Percentiles rank a stretch among this genome's conserved stretches.
Conservation (phyloP, 2,113 vertebrate species). For the Dolichotis patagonum region DNA sequence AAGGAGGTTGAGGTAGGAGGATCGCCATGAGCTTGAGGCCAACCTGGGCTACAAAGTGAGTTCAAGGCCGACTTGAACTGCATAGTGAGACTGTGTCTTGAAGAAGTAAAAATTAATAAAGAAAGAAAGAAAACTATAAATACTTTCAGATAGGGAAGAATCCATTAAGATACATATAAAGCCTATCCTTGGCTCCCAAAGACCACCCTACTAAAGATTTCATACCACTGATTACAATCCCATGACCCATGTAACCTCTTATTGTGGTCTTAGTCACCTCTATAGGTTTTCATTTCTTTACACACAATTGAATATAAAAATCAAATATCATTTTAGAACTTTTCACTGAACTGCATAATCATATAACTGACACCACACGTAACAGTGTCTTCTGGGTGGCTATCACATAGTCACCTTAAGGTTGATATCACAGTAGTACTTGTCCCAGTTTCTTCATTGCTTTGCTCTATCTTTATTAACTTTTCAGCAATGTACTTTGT, state of each 20-base stretch:
- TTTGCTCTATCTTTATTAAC: not conserved
- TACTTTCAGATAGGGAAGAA: not conserved
- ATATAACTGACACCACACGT: not conserved
- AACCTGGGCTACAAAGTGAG: not conserved
- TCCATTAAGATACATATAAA: not conserved
- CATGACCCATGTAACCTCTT: not conserved
- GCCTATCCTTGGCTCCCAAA: not conserved
- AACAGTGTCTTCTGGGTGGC: not conserved
- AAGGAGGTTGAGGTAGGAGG: not conserved
- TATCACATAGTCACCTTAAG: not conserved
- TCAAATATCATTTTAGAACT: not conserved
- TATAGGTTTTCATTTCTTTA: not conserved
- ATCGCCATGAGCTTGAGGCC: not conserved
- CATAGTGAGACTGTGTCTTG: not conserved
- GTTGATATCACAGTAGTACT: not conserved
- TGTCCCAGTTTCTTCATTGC: not conserved
- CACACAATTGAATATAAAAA: not conserved
- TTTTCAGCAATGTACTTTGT: not conserved
- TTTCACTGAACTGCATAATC: not conserved
- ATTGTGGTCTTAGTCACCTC: not conserved
- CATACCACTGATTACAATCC: not conserved
- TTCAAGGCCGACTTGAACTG: not conserved
- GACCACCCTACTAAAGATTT: not conserved
- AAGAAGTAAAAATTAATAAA: not conserved
- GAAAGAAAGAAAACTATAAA: not conserved